Base-by-base conservation (phyloP, 2,888 invertebrate genomes). In the Bruchidius siliquastri region DNA sequence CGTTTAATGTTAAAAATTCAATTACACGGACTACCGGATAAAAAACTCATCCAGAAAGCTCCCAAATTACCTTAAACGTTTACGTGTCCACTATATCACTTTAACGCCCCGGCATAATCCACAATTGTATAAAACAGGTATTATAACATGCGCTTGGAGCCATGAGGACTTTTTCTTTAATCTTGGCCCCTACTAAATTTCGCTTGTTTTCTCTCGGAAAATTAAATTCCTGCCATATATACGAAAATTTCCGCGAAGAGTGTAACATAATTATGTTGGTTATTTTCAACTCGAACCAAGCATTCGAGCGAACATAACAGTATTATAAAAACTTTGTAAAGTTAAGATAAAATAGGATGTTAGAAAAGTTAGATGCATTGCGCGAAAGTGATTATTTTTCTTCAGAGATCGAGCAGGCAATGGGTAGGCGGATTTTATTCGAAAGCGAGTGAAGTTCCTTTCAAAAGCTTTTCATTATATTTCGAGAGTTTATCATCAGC, bases 81-180 rank as follows among this genome's bases (percentile, higher is more conserved):
- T 69, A 69, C n/a, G 69, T 69, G 22, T 18, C 20, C 69, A 26
- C 69, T 69, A 69, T 26, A 83, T 83, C 83, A 83, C 82, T 80
- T 81, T 81, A 82, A 83, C 79, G 80, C 79, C 81, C 75, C 77
- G 74, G 81, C 81, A 82, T 84, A 85, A 85, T 84, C 85, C 84
- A 77, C 84, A 81, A 84, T 85, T 84, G 84, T 83, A 84, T 84
- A 84, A 85, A 85, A 82, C 84, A 84, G 84, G 83, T 84, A 85
- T 84, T 84, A 84, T 84, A 84, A 84, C 84, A 85, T 85, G 83
- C 82, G 81, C 83, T n/a, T 81, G 83, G 82, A 81, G 81, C 84
- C 84, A 85, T 85, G 85, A 85, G 85, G 49, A 49, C 49, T 85
- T 85, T 84, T 85, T 85, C 85, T 84, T 85, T 85, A 85, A 85